Conservation (phyloP, 2,888 invertebrate genomes). For the Bellardia pandia region DNA sequence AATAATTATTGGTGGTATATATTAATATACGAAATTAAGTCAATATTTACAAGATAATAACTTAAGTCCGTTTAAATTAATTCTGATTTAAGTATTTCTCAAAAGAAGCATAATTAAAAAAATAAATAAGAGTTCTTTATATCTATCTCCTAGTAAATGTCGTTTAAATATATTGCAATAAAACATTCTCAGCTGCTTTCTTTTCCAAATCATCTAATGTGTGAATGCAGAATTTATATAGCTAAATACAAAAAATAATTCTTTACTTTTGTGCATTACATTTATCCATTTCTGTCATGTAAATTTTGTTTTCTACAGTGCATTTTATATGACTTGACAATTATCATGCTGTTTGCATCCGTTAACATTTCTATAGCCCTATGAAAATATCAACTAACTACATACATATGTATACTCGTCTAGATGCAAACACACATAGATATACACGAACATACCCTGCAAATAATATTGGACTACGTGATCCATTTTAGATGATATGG, state of each 20-base stretch:
- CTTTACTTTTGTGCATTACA: background rate
- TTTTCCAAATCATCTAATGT: slow-evolving; percentile 16
- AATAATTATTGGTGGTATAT: too few relatives aligned
- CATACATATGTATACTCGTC: background rate
- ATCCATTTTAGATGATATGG: too few relatives aligned
- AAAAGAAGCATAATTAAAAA: too few relatives aligned
- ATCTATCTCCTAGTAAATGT: background rate
- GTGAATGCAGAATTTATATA: background rate
- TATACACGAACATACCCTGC: too few relatives aligned
- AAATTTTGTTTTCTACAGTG: slow-evolving; percentile 28
- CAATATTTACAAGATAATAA: too few relatives aligned
- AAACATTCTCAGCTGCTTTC: slow-evolving; percentile 1
- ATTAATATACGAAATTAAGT: too few relatives aligned
- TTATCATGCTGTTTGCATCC: slow-evolving; percentile 68
- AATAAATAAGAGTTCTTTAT: too few relatives aligned
- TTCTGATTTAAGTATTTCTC: too few relatives aligned
- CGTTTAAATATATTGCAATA: background rate
- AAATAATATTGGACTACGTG: too few relatives aligned
- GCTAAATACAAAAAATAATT: slow-evolving; percentile 5
- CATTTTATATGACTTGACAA: slow-evolving; percentile 68
- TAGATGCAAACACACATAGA: too few relatives aligned
- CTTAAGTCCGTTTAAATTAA: too few relatives aligned
- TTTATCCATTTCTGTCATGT: slow-evolving; percentile 28
- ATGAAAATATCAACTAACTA: slow-evolving; percentile 43
- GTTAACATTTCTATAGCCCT: slow-evolving; percentile 68